phyloP scores from a whole-genome alignment of 2,797 vertebrate genomes.

The Petrocephalus schoutedeni region DNA sequence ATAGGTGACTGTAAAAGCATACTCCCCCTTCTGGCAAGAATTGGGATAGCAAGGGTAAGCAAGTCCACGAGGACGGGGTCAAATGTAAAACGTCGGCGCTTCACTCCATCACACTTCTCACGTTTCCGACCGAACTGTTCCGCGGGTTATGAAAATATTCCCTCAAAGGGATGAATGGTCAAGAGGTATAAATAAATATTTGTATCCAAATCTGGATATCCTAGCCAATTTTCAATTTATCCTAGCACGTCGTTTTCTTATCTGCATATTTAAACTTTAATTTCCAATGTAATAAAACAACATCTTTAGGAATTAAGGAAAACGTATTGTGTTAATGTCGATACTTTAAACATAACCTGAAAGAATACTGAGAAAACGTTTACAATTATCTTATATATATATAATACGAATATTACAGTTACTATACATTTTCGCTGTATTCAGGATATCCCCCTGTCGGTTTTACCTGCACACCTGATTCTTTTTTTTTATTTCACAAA shows the following conservation, averaged over 20 bases:
- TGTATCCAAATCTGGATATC: neutral
- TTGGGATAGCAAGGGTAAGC: constrained; percentile 69
- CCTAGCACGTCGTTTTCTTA: neutral
- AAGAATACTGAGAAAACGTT: neutral
- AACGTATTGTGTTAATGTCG: neutral
- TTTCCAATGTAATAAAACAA: constrained; percentile 1
- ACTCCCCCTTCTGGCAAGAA: constrained; percentile 63
- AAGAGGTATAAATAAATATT: neutral
- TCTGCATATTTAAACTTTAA: neutral
- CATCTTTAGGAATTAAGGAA: neutral
- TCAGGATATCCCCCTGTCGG: constrained; percentile 1
- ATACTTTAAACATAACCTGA: neutral
- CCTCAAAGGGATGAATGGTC: neutral
- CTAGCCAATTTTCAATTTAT: neutral
- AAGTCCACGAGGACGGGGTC: constrained; percentile 53
- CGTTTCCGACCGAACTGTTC: neutral
- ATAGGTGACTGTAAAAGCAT: neutral
- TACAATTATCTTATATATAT: neutral
- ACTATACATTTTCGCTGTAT: neutral
- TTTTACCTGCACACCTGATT: neutral
- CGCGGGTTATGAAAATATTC: neutral
- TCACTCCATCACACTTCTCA: neutral
- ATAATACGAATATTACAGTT: neutral
- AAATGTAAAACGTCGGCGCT: constrained; percentile 7
- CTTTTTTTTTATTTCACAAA: neutral